Base-by-base conservation (phyloP, 2,797 vertebrate genomes). In the Furcifer pardalis region DNA sequence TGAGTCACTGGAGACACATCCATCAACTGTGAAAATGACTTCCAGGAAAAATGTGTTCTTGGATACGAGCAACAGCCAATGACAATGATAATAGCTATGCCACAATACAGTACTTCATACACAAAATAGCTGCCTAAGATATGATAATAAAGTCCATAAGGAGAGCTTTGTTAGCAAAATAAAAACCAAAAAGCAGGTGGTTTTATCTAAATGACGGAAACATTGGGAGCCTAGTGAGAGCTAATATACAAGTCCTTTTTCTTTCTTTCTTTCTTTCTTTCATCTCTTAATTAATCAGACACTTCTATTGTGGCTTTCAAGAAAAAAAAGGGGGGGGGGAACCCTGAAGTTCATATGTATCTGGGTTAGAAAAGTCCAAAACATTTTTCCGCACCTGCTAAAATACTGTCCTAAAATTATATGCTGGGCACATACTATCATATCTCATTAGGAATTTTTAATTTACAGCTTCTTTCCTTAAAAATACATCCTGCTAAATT, bases 391-490 rank as follows among this genome's bases (percentile, higher is more conserved):
- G 85, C 68, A n/a, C 32, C 6, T 3, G 8, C 42, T 74, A 0
- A 71, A 23, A 56, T 21, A 37, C 25, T 17, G 59, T 66, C 42
- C 35, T 52, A 19, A 2, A 32, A 10, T 63, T 73, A 37, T 75
- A 42, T 46, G 63, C 23, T 66, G 30, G 27, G 25, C 30, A 37
- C 76, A 42, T 17, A 17, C 42, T 79, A 25, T 56, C 73, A 23
- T 5, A 68, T 56, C 35, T 35, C 66, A n/a, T 75, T 81, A 71
- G 49, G 52, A 86, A 71, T 73, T 46, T 49, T 73, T 82, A 82
- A 12, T 63, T 40, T 68, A 9, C 2, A 75, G 49, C 40, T 84
- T 62, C 23, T 56, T 71, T 71, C 6, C 49, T 84, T 17, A 32
- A 44, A 83, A 84, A 69, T 44, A 56, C 60, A 75, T 32, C 13